phyloP scores from a whole-genome alignment of 2,797 vertebrate genomes.

The Paramormyrops hopkinsi region DNA sequence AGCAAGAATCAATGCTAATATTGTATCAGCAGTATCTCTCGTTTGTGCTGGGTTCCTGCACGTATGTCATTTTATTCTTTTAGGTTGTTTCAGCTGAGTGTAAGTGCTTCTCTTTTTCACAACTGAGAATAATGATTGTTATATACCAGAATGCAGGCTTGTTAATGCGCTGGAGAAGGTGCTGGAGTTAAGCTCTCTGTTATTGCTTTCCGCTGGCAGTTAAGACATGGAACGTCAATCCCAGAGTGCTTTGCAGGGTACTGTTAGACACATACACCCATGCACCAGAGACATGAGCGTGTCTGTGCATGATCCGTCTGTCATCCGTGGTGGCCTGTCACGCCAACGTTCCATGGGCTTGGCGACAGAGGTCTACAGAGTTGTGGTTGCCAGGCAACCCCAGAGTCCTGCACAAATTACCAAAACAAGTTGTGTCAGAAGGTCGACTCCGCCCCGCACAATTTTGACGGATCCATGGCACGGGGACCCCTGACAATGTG shows the following conservation, averaged over 20 bases:
- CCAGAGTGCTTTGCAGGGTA: not conserved
- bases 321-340: not conserved
- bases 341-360: not conserved
- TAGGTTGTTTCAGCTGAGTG: not conserved
- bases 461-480: not conserved
- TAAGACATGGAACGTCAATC: not conserved
- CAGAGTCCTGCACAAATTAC: not conserved
- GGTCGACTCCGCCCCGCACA: not conserved
- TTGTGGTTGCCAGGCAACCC: slow-evolving; percentile 5
- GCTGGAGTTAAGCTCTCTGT: not conserved
- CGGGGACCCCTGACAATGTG: not conserved
- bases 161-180: not conserved
- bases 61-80: not conserved
- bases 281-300: not conserved
- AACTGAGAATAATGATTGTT: not conserved
- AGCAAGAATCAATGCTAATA: not conserved
- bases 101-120: not conserved
- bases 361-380: not conserved
- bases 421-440: not conserved
- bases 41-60: not conserved
- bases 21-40: not conserved
- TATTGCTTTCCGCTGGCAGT: not conserved
- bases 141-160: not conserved
- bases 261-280: not conserved
- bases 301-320: not conserved